Conservation (phyloP, 2,888 invertebrate species). For the Acronicta psi region DNA sequence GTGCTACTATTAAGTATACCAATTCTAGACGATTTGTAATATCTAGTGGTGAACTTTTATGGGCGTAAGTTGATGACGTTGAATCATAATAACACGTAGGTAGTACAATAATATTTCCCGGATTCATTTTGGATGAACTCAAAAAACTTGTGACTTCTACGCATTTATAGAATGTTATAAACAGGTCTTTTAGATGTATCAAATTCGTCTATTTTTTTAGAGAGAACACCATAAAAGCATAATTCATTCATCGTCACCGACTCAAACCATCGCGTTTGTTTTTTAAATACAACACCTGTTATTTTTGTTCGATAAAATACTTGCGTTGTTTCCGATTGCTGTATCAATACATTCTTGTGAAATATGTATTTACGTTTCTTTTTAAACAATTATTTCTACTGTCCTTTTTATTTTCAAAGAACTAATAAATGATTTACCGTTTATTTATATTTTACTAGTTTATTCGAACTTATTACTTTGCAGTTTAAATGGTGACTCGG, state of each 20-base stretch:
- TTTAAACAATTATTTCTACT: background rate
- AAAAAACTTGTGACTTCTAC: conserved; percentile 9
- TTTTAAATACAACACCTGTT: conserved; percentile 14
- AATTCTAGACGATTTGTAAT: background rate
- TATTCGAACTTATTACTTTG: background rate
- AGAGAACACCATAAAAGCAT: too few species aligned
- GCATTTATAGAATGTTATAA: conserved; percentile 17
- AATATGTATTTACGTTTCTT: background rate
- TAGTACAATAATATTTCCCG: background rate
- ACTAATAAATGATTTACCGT: background rate
- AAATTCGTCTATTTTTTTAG: too few species aligned
- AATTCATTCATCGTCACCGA: conserved; percentile 1
- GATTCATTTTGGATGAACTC: background rate
- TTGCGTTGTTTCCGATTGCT: conserved; percentile 6
- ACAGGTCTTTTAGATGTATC: background rate
- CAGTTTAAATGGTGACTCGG: background rate
- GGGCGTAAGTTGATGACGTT: background rate
- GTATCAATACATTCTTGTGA: conserved; percentile 4
- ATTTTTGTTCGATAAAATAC: conserved; percentile 17
- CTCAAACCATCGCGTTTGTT: conserved; percentile 7
- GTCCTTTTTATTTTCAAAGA: background rate
- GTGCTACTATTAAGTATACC: too few species aligned
- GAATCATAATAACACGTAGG: background rate
- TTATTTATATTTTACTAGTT: background rate
- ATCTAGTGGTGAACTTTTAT: background rate